Evolutionary conservation across 2,113 vertebrate genomes (phyloP).

Genomic region (Ranitomeya imitator): DNA sequence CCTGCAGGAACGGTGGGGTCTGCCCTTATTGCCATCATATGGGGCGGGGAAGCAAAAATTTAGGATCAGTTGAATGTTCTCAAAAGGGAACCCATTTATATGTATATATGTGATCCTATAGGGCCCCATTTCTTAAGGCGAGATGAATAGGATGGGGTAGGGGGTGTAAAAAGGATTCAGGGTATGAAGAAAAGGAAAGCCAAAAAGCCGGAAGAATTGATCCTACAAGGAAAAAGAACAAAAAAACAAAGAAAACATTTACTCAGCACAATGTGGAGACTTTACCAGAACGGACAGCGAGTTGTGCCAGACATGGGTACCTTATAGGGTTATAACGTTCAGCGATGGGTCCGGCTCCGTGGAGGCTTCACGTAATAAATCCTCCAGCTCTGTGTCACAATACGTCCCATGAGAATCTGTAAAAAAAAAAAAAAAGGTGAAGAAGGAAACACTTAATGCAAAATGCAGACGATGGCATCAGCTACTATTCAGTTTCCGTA

Average conservation of each 20-base stretch:
- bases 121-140: conserved; percentile 56
- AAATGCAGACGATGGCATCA: neutral
- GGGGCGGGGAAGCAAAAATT: conserved; percentile 40
- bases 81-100: conserved; percentile 43
- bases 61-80: conserved; percentile 29
- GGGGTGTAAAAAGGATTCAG: conserved; percentile 47
- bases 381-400: conserved; percentile 43
- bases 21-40: conserved; percentile 55
- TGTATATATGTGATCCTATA: conserved; percentile 32
- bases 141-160: conserved; percentile 6
- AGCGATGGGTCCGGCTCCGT: conserved; percentile 40
- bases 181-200: conserved; percentile 31
- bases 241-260: neutral
- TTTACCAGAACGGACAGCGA: neutral
- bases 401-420: conserved; percentile 34
- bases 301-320: neutral
- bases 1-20: conserved; percentile 13
- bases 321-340: conserved; percentile 50
- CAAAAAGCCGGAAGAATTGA: conserved; percentile 25
- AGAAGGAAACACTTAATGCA: neutral
- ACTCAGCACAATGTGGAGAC: neutral
- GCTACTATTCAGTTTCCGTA: neutral
- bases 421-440: neutral
- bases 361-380: conserved; percentile 44
- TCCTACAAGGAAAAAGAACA: neutral